Evolutionary conservation across 2,888 invertebrate species (phyloP).

Genomic region (Pteria penguin): DNA sequence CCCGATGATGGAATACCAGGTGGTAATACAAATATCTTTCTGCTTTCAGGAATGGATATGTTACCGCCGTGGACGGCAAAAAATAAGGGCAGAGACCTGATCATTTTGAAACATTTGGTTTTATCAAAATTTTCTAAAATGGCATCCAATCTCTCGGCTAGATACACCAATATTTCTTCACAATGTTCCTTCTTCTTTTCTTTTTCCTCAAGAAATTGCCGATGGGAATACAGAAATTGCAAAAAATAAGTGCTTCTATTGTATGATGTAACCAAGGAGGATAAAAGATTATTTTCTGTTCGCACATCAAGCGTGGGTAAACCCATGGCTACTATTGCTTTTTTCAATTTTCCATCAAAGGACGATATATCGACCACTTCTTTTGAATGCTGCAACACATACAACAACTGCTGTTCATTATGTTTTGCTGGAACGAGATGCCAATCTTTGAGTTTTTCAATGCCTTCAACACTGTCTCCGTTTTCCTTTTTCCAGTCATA

Average conservation of each 20-base stretch:
- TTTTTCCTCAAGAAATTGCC: background rate
- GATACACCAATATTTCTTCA: slow-evolving; percentile 11
- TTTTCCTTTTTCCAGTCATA: background rate
- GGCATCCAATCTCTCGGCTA: slow-evolving; percentile 4
- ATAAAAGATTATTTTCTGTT: background rate
- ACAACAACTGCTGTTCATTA: background rate
- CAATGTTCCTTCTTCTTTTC: background rate
- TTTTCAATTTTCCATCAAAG: slow-evolving; percentile 6
- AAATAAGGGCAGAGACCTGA: slow-evolving; percentile 26
- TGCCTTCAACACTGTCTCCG: background rate
- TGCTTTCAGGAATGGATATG: background rate
- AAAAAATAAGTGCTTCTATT: slow-evolving; percentile 15
- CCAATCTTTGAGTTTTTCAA: background rate
- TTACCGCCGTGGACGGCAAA: slow-evolving; percentile 8
- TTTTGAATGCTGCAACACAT: background rate
- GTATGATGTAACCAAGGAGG: background rate
- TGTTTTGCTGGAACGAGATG: background rate
- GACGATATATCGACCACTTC: slow-evolving; percentile 3
- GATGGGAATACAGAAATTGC: slow-evolving; percentile 22
- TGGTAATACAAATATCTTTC: slow-evolving; percentile 37
- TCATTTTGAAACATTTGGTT: background rate
- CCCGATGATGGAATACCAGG: slow-evolving; percentile 39
- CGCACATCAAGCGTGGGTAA: slow-evolving; percentile 11
- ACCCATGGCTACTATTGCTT: background rate
- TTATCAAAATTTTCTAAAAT: background rate